Percentiles rank a stretch among this genome's conserved stretches.
phyloP scores from a whole-genome alignment of 2,113 vertebrate species.

The Anseranas semipalmata region DNA sequence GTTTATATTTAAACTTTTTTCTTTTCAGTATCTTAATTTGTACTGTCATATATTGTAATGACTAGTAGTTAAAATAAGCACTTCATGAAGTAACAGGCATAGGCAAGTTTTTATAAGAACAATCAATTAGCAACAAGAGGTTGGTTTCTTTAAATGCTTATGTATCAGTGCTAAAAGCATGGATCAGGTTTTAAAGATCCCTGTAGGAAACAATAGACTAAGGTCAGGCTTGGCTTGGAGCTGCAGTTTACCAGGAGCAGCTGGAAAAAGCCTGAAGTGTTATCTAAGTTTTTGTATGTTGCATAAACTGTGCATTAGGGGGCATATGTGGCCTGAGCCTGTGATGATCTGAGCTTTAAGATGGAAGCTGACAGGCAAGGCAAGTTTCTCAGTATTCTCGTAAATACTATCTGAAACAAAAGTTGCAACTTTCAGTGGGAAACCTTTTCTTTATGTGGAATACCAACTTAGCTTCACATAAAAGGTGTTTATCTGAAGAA shows the following conservation, averaged over 20 bases:
- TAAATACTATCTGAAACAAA: neutral
- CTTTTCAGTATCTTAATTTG: neutral
- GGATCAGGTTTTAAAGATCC: neutral
- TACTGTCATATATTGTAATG: neutral
- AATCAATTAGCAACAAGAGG: neutral
- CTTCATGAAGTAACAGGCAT: neutral
- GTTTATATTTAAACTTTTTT: neutral
- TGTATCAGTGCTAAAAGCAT: neutral
- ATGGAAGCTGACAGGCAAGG: neutral
- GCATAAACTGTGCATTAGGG: neutral
- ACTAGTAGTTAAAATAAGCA: neutral
- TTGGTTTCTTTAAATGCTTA: neutral
- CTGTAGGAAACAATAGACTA: neutral
- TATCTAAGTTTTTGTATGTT: neutral
- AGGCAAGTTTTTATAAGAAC: neutral
- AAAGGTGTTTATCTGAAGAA: neutral
- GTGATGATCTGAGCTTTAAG: neutral
- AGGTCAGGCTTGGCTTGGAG: neutral
- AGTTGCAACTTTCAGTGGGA: neutral
- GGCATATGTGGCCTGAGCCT: neutral
- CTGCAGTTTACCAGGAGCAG: neutral
- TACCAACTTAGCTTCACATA: fast-evolving
- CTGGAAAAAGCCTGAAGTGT: neutral
- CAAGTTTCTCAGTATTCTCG: neutral
- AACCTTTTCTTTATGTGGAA: neutral